Conservation (phyloP, 2,888 invertebrate species). For the Folsomia manolachei region DNA sequence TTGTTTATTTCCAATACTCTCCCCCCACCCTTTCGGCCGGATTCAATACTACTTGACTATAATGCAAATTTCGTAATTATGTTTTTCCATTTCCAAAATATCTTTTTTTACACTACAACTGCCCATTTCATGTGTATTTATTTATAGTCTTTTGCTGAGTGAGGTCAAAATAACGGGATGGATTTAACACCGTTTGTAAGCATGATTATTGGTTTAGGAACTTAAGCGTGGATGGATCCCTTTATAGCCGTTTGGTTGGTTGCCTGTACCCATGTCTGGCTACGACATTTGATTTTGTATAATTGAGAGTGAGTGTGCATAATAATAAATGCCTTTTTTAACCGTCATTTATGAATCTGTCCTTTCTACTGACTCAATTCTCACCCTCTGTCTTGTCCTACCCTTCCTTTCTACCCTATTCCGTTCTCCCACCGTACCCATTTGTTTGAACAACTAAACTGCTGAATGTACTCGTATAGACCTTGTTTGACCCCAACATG, state of each 20-base stretch:
- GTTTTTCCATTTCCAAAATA: background rate
- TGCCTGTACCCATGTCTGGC: background rate
- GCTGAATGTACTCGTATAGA: background rate
- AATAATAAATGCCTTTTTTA: background rate
- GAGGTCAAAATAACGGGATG: too few relatives aligned
- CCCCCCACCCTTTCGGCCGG: too few relatives aligned
- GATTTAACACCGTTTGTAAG: background rate
- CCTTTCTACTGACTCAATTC: too few relatives aligned
- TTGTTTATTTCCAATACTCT: too few relatives aligned
- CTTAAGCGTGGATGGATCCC: background rate
- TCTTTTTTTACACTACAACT: background rate
- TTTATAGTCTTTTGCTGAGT: background rate
- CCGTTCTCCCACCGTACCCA: background rate
- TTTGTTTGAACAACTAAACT: background rate
- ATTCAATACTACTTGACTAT: too few relatives aligned
- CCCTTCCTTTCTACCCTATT: background rate
- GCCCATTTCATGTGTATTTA: background rate
- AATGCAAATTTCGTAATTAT: too few relatives aligned
- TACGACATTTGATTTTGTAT: background rate
- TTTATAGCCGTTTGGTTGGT: background rate
- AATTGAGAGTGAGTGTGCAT: background rate
- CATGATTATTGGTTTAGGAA: background rate
- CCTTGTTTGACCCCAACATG: conserved; percentile 4
- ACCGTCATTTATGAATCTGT: background rate
- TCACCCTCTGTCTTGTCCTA: too few relatives aligned